These are phyloP conservation scores for Lota lota DNA, from an alignment of 2,113 vertebrate species.

Conservation along the genomic window DNA sequence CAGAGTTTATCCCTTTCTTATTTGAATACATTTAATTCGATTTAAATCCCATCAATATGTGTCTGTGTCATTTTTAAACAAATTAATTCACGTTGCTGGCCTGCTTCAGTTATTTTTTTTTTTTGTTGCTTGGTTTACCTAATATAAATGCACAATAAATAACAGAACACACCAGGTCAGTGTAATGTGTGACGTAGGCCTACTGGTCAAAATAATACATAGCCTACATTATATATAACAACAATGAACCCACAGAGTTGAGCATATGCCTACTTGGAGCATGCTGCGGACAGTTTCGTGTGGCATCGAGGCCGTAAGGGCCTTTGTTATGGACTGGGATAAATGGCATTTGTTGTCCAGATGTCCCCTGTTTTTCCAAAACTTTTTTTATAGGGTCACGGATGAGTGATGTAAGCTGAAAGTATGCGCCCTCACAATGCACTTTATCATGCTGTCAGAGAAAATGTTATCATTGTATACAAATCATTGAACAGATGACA, in stretches of 20 bases:
- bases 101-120: too few relatives aligned
- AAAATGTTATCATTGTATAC: slow-evolving; percentile 33
- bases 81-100: too few relatives aligned
- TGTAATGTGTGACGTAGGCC: too few relatives aligned
- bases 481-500: slow-evolving; percentile 19
- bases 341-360: slow-evolving; percentile 65
- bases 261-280: too few relatives aligned
- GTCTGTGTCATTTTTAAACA: too few relatives aligned
- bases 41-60: background rate
- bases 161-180: too few relatives aligned
- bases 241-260: too few relatives aligned
- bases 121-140: too few relatives aligned
- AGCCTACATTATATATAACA: too few relatives aligned
- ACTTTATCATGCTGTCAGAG: slow-evolving; percentile 34
- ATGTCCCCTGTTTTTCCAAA: slow-evolving; percentile 52
- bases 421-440: slow-evolving; percentile 36
- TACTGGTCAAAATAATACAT: too few relatives aligned
- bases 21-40: too few relatives aligned
- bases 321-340: slow-evolving; percentile 31
- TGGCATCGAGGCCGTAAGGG: slow-evolving; percentile 40
- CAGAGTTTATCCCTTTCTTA: background rate
- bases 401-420: slow-evolving; percentile 35
- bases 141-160: too few relatives aligned
- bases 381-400: slow-evolving; percentile 34
- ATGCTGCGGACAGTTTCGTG: slow-evolving; percentile 37